Percentiles rank a stretch among this genome's conserved stretches.
These are phyloP conservation scores for rabbit (Oryctolagus cuniculus) DNA, from an alignment of 2,113 vertebrate species.

Conservation along the genomic window DNA sequence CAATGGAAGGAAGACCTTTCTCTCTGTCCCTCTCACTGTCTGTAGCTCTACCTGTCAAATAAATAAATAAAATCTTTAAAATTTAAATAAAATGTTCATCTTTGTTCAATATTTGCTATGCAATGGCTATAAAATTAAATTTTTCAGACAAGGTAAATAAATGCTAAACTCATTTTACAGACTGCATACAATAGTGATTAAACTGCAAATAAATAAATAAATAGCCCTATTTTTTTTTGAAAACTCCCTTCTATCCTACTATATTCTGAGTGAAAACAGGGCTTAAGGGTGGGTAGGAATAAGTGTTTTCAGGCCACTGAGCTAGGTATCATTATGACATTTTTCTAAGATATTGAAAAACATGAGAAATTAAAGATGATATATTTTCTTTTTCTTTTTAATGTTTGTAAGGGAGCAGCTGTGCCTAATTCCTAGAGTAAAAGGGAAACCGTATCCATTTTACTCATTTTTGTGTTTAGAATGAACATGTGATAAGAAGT, in stretches of 20 bases:
- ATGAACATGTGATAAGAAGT: conserved; percentile 67
- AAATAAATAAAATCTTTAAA: too few relatives aligned
- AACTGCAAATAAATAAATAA: background rate
- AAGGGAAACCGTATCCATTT: conserved; percentile 72
- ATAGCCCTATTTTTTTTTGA: conserved; percentile 21
- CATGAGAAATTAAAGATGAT: conserved; percentile 74
- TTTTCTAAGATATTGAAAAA: conserved; percentile 69
- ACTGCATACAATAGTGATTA: background rate
- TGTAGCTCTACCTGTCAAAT: too few relatives aligned
- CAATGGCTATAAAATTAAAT: conserved; percentile 2
- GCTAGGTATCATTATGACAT: conserved; percentile 52
- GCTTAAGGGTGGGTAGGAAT: background rate
- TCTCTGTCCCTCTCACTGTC: too few relatives aligned
- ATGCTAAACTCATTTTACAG: background rate
- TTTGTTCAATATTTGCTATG: conserved; percentile 9
- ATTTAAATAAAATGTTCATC: background rate
- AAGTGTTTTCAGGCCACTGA: conserved; percentile 66
- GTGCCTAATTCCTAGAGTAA: conserved; percentile 71
- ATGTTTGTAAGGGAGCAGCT: conserved; percentile 68
- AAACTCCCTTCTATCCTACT: background rate
- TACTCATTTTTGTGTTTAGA: conserved; percentile 71
- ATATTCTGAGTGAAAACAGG: conserved; percentile 10
- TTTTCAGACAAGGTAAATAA: conserved; percentile 27
- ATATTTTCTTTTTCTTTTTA: conserved; percentile 71
- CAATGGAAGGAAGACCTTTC: too few relatives aligned